Base-by-base conservation (phyloP, 1,140 invertebrate species). In the Sinella curviseta region DNA sequence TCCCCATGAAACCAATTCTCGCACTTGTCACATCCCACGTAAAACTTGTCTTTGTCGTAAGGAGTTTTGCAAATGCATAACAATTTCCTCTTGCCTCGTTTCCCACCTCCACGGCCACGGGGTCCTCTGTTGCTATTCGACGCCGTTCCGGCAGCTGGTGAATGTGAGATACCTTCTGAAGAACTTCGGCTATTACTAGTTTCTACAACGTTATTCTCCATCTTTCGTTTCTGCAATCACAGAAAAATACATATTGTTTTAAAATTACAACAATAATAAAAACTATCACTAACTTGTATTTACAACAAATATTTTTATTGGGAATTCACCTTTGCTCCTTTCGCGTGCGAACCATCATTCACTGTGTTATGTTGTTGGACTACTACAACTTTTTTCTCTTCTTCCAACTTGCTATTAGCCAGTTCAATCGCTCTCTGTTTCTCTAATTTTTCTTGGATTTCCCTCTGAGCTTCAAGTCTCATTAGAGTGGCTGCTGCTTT, bases 1-100 rank as follows among this genome's bases (percentile, higher is more conserved):
- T 95, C 93, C 1, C 96, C 96, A 87, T 99, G 97, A 89, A 98
- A 99, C 97, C 97, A 99, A 88, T 98, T 97, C 83, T 95, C 95
- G 87, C 97, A 99, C 77, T 95, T 88, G 87, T 98, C 97, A 88
- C 98, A 99, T 39, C 95, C 96, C 82, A 99, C 95, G 87, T 99
- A 99, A 87, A 99, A 98, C 86, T 95, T 96, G 16, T 94, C 94
- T 85, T 96, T 94, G 87, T 99, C 97, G 86, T 98, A 99, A 3
- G 96, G 95, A 48, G 94, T 97, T 85, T 94, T 92, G 86, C 97
- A 99, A 28, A 97, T 88, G 86, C 97, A 99, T 84, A 97, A 94
- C 0, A 97, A 88, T 86, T 96, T 96, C 77, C 81, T 33, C 78
- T 84, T 73, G n/a, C n/a, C n/a, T 73, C 83, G 31, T 33, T 82